phyloP scores from a whole-genome alignment of 2,113 vertebrate genomes.

The Gymnogyps californianus region DNA sequence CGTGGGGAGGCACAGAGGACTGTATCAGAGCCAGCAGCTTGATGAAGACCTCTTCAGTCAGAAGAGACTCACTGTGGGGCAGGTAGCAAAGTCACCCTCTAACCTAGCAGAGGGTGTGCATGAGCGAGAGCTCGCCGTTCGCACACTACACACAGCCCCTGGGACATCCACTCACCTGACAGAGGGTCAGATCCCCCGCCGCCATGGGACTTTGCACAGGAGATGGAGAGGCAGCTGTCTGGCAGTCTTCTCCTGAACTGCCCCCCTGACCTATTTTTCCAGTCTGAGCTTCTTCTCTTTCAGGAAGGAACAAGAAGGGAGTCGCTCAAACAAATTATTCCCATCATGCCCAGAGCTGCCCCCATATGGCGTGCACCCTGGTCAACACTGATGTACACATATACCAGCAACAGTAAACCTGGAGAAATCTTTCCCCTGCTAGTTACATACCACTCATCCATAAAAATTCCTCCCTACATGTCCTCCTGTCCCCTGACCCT shows the following conservation, averaged over 20 bases:
- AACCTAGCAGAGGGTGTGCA: background rate
- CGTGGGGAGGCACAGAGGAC: background rate
- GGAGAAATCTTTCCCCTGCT: background rate
- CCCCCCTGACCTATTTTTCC: background rate
- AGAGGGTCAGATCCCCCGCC: background rate
- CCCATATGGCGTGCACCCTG: background rate
- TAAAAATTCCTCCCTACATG: background rate
- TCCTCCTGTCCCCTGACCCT: background rate
- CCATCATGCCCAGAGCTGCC: background rate
- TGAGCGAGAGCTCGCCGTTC: background rate
- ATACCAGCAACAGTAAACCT: background rate
- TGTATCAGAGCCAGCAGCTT: background rate
- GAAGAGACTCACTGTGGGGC: background rate
- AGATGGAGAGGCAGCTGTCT: background rate
- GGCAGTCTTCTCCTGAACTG: background rate
- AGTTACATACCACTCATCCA: background rate
- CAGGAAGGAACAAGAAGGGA: background rate
- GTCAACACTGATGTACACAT: background rate
- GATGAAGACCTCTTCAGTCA: background rate
- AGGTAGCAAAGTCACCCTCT: background rate
- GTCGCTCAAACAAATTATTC: background rate
- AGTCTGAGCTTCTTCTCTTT: background rate
- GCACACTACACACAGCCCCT: background rate
- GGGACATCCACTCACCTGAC: rapidly evolving
- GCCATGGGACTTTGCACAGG: background rate